Evolutionary conservation across 2,888 invertebrate species (phyloP), one percentile per base, ranked within the genome.

Genomic region (Pseudeuparius sepicola): DNA sequence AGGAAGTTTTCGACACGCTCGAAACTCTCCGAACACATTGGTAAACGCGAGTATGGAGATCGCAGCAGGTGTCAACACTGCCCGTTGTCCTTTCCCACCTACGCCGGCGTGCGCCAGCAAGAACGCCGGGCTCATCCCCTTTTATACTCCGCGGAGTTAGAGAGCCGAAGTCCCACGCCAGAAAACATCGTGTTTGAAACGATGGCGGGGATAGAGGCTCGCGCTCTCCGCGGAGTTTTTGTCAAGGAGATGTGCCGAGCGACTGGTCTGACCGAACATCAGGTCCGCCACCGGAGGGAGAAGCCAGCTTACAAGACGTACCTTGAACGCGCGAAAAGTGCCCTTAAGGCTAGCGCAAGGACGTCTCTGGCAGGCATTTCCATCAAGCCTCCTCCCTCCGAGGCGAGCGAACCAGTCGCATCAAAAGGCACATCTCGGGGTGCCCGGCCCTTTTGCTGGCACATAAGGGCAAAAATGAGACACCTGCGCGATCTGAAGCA

Each of bases 191-290:
- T 39, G 23, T 16, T 32, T 15, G 14, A 26, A 17, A 30, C 20
- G 16, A 17, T 40, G 24, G 36, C 40, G 4, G 3, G 23, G 9
- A 23, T 37, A 3, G 40, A 40, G n/a, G 36, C 37, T 4, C 25
- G 15, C n/a, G 11, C 17, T 14, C 11, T 3, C 11, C 11, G 11
- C 4, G 23, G 34, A 10, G 3, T 13, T 24, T 33, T 37, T 17
- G 25, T 16, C 6, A 25, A 37, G 11, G 31, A 12, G 5, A 36
- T 41, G 32, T 13, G 32, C 7, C 14, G 24, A 1, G 30, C 39
- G 3, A 40, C 40, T 2, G 29, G 33, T 4, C 40, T 42, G 24
- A 39, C 40, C 11, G 24, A 25, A 7, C 29, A 40, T 17, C 40
- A 37, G 26, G 27, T 42, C 9, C 24, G 36, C n/a, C 12, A 15